Base-by-base conservation (phyloP, 2,797 vertebrate genomes). In the Danio jaintianensis region DNA sequence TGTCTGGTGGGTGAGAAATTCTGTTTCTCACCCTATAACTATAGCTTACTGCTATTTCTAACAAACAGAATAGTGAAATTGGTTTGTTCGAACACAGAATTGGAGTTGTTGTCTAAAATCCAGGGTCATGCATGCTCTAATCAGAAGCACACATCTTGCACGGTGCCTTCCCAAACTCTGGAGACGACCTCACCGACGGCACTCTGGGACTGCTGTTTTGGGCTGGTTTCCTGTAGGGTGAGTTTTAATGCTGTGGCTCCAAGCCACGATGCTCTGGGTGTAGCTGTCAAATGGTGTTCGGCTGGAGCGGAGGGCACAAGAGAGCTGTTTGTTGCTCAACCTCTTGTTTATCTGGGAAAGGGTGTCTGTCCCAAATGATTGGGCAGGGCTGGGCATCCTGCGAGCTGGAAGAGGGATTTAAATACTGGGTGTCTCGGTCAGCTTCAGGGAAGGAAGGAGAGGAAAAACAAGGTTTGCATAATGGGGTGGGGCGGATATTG, bases 401-500 rank as follows among this genome's bases (percentile, higher is more conserved):
- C 59, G 45, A 6, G 68, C 59, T 48, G 5, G 68, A 75, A 82
- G 71, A 75, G n/a, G 72, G 75, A 73, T 83, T 80, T 75, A 85
- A 85, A 70, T 67, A 67, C 50, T 66, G 73, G 78, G 81, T 78
- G 78, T 90, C 91, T 91, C 86, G 78, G 78, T 87, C 85, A 43
- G 77, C 81, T 80, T 82, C 83, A 75, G 73, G 83, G 20, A 86
- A 85, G 85, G 83, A 88, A 84, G 85, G 83, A 89, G 87, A 89
- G 84, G 79, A 87, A 88, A 93, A 90, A 88, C 84, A 90, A 89
- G 86, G 81, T 87, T 94, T 92, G 84, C 68, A 62, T 93, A 93
- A 89, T 87, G 90, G 87, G 89, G 91, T 92, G 92, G 91, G 89
- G 86, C 86, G 85, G 85, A 86, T 90, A 89, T 88, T 89, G 88